Evolutionary conservation across 2,113 vertebrate species (phyloP).

Genomic region (Rhabdornis inornatus): DNA sequence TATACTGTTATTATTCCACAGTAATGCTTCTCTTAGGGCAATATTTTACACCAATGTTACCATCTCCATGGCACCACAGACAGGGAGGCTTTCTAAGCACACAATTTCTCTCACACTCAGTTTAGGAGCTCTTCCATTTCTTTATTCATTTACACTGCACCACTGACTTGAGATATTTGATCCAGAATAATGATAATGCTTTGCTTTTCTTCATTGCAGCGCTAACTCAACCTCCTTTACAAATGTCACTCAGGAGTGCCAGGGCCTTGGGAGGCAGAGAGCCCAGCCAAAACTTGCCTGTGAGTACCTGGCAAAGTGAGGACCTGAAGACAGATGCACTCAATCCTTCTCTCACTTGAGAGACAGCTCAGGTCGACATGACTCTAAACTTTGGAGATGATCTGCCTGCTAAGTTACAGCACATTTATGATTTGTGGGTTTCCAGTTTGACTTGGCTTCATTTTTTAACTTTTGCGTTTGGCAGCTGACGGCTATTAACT

Average conservation of each 20-base stretch:
- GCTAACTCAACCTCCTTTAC: neutral
- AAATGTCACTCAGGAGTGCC: neutral
- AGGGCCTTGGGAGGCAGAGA: neutral
- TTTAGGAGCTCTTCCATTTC: slow-evolving; percentile 22
- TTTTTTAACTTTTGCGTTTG: slow-evolving; percentile 61
- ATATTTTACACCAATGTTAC: neutral
- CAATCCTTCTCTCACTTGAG: neutral
- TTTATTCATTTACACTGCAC: neutral
- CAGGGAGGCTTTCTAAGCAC: neutral
- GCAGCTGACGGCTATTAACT: slow-evolving; percentile 65
- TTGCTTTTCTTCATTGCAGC: neutral
- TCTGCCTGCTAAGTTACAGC: slow-evolving; percentile 23
- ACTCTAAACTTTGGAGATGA: slow-evolving; percentile 29
- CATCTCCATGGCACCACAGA: neutral
- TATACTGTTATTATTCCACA: neutral
- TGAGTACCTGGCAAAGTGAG: neutral
- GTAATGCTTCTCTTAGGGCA: slow-evolving; percentile 3
- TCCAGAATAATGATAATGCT: neutral
- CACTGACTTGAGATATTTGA: neutral
- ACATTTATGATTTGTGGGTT: slow-evolving; percentile 21
- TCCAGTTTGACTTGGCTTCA: slow-evolving; percentile 47
- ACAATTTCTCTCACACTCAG: neutral
- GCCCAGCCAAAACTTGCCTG: neutral
- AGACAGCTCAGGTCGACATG: slow-evolving; percentile 10
- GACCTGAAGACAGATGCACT: neutral